Percentiles rank a stretch among this genome's conserved stretches.
Conservation (phyloP, 2,888 invertebrate species). For the Volucella bombylans region DNA sequence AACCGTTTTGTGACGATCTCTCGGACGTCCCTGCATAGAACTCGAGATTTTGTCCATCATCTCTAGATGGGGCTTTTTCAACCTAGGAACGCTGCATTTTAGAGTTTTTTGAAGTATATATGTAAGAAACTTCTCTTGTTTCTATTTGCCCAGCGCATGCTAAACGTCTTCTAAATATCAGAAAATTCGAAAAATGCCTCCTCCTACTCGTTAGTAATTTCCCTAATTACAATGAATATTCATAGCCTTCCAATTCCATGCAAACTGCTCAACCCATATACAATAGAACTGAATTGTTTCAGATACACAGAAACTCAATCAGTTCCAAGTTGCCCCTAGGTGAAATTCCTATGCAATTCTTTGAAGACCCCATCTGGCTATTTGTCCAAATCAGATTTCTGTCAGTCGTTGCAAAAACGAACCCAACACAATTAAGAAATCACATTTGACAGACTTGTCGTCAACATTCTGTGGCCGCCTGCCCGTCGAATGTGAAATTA, state of each 20-base stretch:
- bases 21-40: no score
- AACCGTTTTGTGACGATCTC: no score
- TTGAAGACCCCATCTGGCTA: conserved; percentile 22
- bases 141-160: no score
- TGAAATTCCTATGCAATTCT: conserved; percentile 7
- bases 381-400: neutral
- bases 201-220: neutral
- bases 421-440: conserved; percentile 55
- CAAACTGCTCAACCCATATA: conserved; percentile 17
- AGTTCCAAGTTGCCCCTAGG: neutral
- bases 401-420: conserved; percentile 23
- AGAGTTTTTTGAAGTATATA: no score
- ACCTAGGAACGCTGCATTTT: no score
- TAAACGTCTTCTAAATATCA: no score
- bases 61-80: no score
- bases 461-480: conserved; percentile 2
- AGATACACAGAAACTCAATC: conserved; percentile 12
- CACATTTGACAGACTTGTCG: conserved; percentile 37
- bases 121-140: no score
- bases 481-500: conserved; percentile 37
- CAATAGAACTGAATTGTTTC: conserved; percentile 20
- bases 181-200: no score
- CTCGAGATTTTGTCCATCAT: no score
- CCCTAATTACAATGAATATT: conserved; percentile 50
- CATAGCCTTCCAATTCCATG: conserved; percentile 16